Evolutionary conservation across 2,797 vertebrate genomes (phyloP).

Genomic region (Rachycentron canadum): DNA sequence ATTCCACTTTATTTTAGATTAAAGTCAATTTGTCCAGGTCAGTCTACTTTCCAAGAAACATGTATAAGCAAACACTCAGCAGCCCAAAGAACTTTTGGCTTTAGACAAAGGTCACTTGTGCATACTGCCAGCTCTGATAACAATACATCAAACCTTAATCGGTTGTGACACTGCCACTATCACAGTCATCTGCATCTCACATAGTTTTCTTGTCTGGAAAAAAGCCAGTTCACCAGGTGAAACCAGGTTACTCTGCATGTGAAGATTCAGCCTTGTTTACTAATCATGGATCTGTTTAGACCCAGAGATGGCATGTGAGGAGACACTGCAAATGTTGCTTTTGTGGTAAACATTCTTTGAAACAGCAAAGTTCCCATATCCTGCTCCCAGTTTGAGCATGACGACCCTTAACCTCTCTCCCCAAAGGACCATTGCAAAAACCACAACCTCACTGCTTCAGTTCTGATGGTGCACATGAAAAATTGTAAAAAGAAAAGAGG

Average conservation of each 20-base stretch:
- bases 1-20: constrained; percentile 30
- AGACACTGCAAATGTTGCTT: background rate
- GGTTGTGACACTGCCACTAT: constrained; percentile 16
- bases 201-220: constrained; percentile 19
- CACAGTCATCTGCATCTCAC: constrained; percentile 29
- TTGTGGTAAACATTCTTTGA: constrained; percentile 44
- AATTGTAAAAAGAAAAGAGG: constrained; percentile 6
- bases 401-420: constrained; percentile 65
- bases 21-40: constrained; percentile 25
- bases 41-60: constrained; percentile 53
- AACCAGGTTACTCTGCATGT: constrained; percentile 4
- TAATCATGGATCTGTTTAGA: background rate
- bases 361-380: constrained; percentile 61
- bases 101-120: constrained; percentile 58
- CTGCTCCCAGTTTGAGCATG: constrained; percentile 44
- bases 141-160: constrained; percentile 36
- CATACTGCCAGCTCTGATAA: constrained; percentile 65
- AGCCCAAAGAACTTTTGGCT: constrained; percentile 64
- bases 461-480: constrained; percentile 21
- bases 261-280: constrained; percentile 9
- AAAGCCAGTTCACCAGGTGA: constrained; percentile 14
- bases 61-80: constrained; percentile 53
- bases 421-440: constrained; percentile 23
- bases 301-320: background rate
- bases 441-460: constrained; percentile 9